A percentile compares a stretch with the other conserved stretches of the same genome.
Evolutionary conservation across 1,140 invertebrate species (phyloP).

Genomic region (Neodiprion lecontei): DNA sequence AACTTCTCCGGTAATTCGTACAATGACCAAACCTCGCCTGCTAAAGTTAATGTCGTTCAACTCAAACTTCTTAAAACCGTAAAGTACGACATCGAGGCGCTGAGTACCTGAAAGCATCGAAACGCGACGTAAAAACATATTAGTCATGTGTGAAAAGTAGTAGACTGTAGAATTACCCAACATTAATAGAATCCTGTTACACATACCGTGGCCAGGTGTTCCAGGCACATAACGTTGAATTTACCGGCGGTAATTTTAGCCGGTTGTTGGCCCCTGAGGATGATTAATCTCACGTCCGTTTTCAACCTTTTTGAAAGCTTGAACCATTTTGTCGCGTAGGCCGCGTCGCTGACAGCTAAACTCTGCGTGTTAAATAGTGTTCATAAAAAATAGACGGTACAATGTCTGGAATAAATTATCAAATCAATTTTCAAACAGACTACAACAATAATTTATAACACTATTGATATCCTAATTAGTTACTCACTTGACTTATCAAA

Average conservation of each 20-base stretch:
- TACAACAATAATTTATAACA: too few relatives aligned
- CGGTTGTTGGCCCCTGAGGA: constrained; percentile 38
- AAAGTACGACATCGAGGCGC: constrained; percentile 41
- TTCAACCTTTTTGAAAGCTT: constrained; percentile 24
- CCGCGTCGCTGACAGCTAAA: constrained; percentile 26
- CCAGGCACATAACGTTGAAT: constrained; percentile 39
- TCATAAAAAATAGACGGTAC: too few relatives aligned
- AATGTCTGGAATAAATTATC: too few relatives aligned
- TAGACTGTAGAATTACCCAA: too few relatives aligned
- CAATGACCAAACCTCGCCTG: too few relatives aligned
- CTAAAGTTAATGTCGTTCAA: neutral
- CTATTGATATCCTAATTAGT: neutral
- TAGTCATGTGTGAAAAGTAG: neutral
- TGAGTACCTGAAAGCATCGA: constrained; percentile 38
- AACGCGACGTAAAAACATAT: constrained; percentile 11
- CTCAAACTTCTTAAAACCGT: constrained; percentile 39
- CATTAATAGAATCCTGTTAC: neutral
- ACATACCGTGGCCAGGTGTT: constrained; percentile 41
- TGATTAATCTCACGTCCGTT: constrained; percentile 35
- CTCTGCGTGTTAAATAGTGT: constrained; percentile 28
- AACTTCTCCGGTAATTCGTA: neutral
- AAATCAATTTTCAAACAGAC: too few relatives aligned
- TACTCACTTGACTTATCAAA: constrained; percentile 37
- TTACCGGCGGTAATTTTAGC: constrained; percentile 42
- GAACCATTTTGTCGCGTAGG: constrained; percentile 39